Conservation (phyloP, 2,113 vertebrate species). For the Scalopus aquaticus region DNA sequence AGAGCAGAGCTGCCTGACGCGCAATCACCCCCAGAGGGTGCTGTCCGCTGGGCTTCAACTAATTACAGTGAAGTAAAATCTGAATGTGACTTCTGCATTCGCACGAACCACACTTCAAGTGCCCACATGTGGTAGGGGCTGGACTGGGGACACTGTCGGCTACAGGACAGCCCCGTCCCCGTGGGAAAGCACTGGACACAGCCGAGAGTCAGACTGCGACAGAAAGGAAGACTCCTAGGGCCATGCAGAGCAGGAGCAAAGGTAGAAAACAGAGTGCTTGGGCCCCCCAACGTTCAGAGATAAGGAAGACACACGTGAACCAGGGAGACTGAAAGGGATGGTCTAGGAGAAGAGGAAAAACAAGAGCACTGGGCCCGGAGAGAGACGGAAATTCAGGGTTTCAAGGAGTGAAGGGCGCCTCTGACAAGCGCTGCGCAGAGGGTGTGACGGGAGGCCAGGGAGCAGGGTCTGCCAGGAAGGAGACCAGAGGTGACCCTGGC, state of each 20-base stretch:
- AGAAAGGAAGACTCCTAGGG: not conserved
- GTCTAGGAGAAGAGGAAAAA: not conserved
- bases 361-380: not conserved
- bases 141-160: not conserved
- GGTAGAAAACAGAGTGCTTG: not conserved
- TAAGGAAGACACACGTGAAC: not conserved
- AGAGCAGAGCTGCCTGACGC: not conserved
- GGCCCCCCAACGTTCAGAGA: not conserved
- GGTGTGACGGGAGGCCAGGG: not conserved
- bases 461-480: not conserved
- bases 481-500: no score
- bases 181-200: not conserved
- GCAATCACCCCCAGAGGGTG: no score
- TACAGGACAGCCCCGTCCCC: not conserved
- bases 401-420: not conserved
- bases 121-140: not conserved
- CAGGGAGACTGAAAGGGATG: not conserved
- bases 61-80: not conserved
- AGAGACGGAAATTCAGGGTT: not conserved
- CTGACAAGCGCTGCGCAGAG: not conserved
- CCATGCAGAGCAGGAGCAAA: not conserved
- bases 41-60: not conserved
- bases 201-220: not conserved
- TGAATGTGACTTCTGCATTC: not conserved
- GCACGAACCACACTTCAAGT: not conserved